These are phyloP conservation scores for Venustaconcha ellipsiformis DNA, from an alignment of 1,140 invertebrate genomes.

Conservation along the genomic window DNA sequence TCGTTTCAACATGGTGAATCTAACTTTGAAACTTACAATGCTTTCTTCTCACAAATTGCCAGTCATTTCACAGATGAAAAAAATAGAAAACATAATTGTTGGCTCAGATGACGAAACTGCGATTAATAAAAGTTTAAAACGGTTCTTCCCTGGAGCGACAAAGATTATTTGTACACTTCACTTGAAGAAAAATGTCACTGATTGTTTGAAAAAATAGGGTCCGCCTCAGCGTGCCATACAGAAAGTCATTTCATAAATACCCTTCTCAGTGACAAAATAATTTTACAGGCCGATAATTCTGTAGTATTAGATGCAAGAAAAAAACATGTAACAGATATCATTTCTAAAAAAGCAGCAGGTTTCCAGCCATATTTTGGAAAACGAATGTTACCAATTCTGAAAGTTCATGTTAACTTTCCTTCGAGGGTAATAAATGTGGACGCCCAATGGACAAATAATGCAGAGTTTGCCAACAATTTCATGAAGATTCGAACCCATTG, in stretches of 20 bases:
- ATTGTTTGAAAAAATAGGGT: neutral
- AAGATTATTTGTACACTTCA: neutral
- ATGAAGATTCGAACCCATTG: too few species aligned
- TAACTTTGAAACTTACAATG: conserved; percentile 8
- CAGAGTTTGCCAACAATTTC: too few species aligned
- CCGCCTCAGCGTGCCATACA: neutral
- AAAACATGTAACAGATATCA: neutral
- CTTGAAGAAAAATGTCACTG: too few species aligned
- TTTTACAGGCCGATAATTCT: too few species aligned
- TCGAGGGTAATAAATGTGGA: too few species aligned
- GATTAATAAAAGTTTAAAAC: neutral
- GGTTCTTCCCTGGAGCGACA: neutral
- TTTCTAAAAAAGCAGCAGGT: neutral
- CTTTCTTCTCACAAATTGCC: too few species aligned
- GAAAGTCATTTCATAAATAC: neutral
- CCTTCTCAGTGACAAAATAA: conserved; percentile 3
- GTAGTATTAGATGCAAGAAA: too few species aligned
- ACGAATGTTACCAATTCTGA: too few species aligned
- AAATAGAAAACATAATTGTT: conserved; percentile 2
- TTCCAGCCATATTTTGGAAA: too few species aligned
- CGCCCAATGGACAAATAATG: too few species aligned
- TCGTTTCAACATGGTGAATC: conserved; percentile 5
- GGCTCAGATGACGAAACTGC: conserved; percentile 1
- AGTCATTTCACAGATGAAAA: too few species aligned
- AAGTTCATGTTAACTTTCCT: too few species aligned